These are phyloP conservation scores for Elaphurus davidianus DNA, from an alignment of 2,113 vertebrate species.

Conservation along the genomic window DNA sequence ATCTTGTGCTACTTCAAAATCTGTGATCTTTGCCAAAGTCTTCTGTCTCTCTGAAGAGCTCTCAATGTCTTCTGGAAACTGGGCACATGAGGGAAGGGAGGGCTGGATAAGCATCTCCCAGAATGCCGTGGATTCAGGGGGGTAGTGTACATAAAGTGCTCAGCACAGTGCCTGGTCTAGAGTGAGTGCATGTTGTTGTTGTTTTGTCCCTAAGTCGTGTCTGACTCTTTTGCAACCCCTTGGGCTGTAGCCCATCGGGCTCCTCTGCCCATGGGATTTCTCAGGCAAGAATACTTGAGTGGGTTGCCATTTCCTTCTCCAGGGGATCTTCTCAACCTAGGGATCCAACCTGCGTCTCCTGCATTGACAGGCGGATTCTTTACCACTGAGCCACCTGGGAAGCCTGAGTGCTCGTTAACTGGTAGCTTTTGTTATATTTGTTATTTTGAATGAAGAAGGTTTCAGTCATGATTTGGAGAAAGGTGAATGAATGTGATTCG, in stretches of 20 bases:
- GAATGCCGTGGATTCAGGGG: not conserved
- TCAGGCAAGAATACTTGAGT: not conserved
- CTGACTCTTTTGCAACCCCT: not conserved
- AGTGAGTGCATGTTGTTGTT: not conserved
- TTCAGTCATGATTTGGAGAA: not conserved
- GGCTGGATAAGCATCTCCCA: not conserved
- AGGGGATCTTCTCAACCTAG: not conserved
- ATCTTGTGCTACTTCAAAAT: not conserved
- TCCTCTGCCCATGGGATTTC: not conserved
- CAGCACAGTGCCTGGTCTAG: not conserved
- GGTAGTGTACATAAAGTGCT: not conserved
- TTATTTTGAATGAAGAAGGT: not conserved
- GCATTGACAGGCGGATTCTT: not conserved
- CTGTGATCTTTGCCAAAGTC: not conserved
- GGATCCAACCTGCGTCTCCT: not conserved
- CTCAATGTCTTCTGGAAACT: not conserved
- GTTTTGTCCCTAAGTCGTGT: not conserved
- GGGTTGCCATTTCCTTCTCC: not conserved
- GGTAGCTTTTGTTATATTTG: not conserved
- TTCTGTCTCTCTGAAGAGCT: not conserved
- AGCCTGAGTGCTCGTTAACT: not conserved
- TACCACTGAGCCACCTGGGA: not conserved
- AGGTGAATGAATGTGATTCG: not conserved
- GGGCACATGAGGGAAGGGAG: no score
- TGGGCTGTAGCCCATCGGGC: not conserved